Percentiles rank a stretch among this genome's conserved stretches.
Evolutionary conservation across 2,888 invertebrate genomes (phyloP).

Genomic region (Lottia scabra): DNA sequence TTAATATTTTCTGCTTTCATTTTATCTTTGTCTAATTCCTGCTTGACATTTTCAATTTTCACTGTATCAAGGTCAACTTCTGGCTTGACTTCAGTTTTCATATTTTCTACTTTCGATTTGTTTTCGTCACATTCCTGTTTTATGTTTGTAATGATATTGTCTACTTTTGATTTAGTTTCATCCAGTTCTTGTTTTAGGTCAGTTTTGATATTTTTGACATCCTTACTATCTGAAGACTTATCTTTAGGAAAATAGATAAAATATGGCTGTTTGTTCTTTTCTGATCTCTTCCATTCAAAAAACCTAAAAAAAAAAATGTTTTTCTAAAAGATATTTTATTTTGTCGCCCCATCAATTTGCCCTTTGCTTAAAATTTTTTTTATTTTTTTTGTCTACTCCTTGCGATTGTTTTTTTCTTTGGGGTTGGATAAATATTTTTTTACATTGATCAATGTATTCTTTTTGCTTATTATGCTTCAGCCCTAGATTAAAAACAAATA

Average conservation of each 20-base stretch:
- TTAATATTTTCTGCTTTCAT: conserved; percentile 2
- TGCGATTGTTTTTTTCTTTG: too few relatives aligned
- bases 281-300: conserved; percentile 61
- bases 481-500: too few relatives aligned
- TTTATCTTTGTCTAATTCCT: conserved; percentile 5
- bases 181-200: background rate
- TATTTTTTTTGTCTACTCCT: too few relatives aligned
- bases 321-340: too few relatives aligned
- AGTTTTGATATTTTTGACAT: too few relatives aligned
- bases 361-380: too few relatives aligned
- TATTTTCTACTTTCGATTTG: background rate
- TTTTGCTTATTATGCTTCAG: too few relatives aligned
- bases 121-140: background rate
- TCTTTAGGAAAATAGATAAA: conserved; percentile 78
- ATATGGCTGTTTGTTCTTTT: conserved; percentile 77
- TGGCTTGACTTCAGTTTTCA: background rate
- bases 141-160: too few relatives aligned
- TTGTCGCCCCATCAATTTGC: background rate
- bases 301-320: conserved; percentile 68
- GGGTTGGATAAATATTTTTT: too few relatives aligned
- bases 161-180: background rate
- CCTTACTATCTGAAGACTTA: background rate
- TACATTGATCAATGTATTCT: too few relatives aligned
- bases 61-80: background rate
- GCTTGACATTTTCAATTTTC: conserved; percentile 1